These are phyloP conservation scores for Acanthiza pusilla DNA, from an alignment of 2,797 vertebrate species.

Conservation along the genomic window DNA sequence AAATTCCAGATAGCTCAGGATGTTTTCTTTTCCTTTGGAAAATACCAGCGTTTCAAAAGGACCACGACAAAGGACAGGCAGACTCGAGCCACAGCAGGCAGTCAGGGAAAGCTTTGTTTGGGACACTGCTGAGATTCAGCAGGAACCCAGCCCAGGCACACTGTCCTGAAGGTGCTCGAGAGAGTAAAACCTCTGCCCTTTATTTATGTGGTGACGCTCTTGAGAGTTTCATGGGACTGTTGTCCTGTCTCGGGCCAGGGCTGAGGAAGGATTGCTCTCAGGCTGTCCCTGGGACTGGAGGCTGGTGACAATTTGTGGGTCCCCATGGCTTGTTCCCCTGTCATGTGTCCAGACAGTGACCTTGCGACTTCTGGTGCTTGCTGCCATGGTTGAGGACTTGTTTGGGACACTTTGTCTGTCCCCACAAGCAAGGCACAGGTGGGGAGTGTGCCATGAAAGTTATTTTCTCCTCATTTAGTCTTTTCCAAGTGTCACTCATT, in stretches of 20 bases:
- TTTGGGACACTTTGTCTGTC: rapidly evolving
- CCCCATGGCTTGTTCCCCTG: rapidly evolving
- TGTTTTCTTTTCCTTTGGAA: conserved; percentile 19
- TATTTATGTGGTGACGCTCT: rapidly evolving
- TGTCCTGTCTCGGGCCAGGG: rapidly evolving
- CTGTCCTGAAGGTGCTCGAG: rapidly evolving
- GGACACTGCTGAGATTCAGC: background rate
- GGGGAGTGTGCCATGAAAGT: rapidly evolving
- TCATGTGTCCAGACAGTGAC: rapidly evolving
- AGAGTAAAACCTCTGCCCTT: background rate
- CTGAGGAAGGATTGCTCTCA: background rate
- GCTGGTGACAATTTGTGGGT: rapidly evolving
- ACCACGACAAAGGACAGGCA: background rate
- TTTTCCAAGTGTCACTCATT: rapidly evolving
- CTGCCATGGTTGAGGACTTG: rapidly evolving
- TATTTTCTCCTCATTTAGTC: background rate
- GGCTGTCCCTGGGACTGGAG: rapidly evolving
- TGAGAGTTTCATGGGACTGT: background rate
- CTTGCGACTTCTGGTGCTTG: rapidly evolving
- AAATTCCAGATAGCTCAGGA: conserved; percentile 31
- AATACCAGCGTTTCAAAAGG: background rate
- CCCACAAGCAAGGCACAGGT: rapidly evolving
- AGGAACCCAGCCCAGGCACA: background rate
- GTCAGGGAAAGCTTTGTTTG: background rate
- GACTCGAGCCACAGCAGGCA: background rate